Evolutionary conservation across 2,888 invertebrate genomes (phyloP).

Genomic region (Sminthurides aquaticus): DNA sequence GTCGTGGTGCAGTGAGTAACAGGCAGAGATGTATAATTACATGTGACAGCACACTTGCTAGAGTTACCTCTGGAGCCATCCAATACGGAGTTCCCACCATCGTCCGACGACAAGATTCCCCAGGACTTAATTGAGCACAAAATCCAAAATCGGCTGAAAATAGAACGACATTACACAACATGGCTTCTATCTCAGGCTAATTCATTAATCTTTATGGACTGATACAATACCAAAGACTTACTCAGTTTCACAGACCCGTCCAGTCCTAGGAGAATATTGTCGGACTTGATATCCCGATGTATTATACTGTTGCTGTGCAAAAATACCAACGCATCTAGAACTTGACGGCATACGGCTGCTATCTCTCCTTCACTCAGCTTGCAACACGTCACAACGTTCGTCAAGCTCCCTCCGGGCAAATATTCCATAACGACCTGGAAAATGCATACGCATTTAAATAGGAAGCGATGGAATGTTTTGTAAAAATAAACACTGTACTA

Average conservation of each 20-base stretch:
- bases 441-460: not conserved
- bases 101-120: conserved; percentile 94
- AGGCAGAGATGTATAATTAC: no score
- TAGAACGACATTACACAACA: not conserved
- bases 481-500: not conserved
- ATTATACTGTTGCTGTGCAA: conserved; percentile 96
- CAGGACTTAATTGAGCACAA: conserved; percentile 98
- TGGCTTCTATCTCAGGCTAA: conserved; percentile 11
- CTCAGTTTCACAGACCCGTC: conserved; percentile 96
- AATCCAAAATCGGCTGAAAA: conserved; percentile 94
- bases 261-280: conserved; percentile 94
- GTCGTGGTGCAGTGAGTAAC: no score
- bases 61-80: conserved; percentile 20
- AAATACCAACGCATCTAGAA: conserved; percentile 95
- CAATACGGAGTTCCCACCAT: conserved; percentile 79
- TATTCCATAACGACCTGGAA: conserved; percentile 95
- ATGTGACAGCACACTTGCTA: not conserved
- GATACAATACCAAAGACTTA: no score
- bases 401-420: conserved; percentile 93
- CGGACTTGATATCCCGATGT: conserved; percentile 94
- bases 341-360: conserved; percentile 95
- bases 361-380: conserved; percentile 99
- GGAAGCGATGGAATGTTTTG: no score
- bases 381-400: conserved; percentile 91
- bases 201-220: not conserved